A percentile compares a stretch with the other conserved stretches of the same genome.
These are phyloP conservation scores for Pagetopsis macropterus DNA, from an alignment of 2,797 vertebrate genomes.

Conservation along the genomic window DNA sequence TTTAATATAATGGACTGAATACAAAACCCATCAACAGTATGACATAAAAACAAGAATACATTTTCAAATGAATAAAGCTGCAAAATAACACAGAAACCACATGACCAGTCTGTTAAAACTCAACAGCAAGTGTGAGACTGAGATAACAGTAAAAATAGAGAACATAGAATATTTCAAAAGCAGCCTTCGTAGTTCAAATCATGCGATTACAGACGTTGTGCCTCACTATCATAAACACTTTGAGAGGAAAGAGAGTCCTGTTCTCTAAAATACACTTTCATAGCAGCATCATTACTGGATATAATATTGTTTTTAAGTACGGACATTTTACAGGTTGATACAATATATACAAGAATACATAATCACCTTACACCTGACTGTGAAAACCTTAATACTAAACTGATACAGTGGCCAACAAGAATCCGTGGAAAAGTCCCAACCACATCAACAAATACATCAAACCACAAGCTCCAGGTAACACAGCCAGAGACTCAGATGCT, in stretches of 20 bases:
- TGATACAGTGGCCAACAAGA: slow-evolving; percentile 49
- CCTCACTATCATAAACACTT: slow-evolving; percentile 37
- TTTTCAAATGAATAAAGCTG: slow-evolving; percentile 35
- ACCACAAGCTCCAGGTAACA: slow-evolving; percentile 43
- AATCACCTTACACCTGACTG: slow-evolving; percentile 49
- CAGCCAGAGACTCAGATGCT: slow-evolving; percentile 32
- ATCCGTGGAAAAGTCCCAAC: slow-evolving; percentile 29
- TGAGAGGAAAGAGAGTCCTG: slow-evolving; percentile 5
- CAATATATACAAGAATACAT: slow-evolving; percentile 65
- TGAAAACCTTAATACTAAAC: slow-evolving; percentile 56
- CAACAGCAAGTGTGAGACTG: slow-evolving; percentile 45
- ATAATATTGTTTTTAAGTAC: slow-evolving; percentile 22
- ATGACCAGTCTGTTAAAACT: slow-evolving; percentile 37
- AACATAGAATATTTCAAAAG: slow-evolving; percentile 47
- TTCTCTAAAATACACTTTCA: slow-evolving; percentile 43
- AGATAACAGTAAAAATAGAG: slow-evolving; percentile 39
- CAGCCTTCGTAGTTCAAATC: slow-evolving; percentile 35
- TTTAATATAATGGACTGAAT: slow-evolving; percentile 50
- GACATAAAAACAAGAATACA: slow-evolving; percentile 21
- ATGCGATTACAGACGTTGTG: slow-evolving; percentile 48
- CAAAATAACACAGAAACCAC: slow-evolving; percentile 39
- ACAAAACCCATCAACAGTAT: slow-evolving; percentile 53
- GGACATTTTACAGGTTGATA: slow-evolving; percentile 39
- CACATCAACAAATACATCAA: slow-evolving; percentile 46
- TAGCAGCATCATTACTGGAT: slow-evolving; percentile 48